phyloP scores from a whole-genome alignment of 2,888 invertebrate species.

The Tiliacea aurago region DNA sequence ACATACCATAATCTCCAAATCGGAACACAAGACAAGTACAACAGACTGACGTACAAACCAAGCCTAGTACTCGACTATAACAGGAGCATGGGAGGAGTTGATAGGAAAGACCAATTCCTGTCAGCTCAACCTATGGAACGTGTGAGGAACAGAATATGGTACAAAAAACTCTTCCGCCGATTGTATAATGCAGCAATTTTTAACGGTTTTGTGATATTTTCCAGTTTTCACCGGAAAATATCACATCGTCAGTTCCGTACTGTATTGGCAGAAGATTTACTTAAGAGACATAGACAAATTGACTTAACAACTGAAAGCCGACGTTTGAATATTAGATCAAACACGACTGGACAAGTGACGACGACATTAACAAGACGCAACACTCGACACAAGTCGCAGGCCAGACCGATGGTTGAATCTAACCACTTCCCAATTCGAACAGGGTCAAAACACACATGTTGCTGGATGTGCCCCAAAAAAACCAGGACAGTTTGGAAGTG shows the following conservation, averaged over 20 bases:
- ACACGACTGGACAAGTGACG: not conserved
- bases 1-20: conserved; percentile 12
- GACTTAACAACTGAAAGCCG: not conserved
- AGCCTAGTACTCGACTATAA: conserved; percentile 1
- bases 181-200: not conserved
- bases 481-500: conserved; percentile 1
- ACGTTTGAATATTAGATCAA: not conserved
- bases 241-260: not conserved
- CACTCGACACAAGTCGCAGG: not conserved
- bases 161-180: conserved; percentile 9
- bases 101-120: not conserved
- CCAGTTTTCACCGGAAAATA: conserved; percentile 1
- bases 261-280: not conserved
- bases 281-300: not conserved
- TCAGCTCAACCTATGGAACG: not conserved
- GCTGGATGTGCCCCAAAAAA: conserved; percentile 3
- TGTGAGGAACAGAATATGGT: not conserved
- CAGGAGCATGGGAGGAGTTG: conserved; percentile 7
- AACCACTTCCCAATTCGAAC: conserved; percentile 2
- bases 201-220: conserved; percentile 11
- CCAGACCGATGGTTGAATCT: not conserved
- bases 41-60: conserved; percentile 1
- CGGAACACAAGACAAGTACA: not conserved
- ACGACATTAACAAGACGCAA: not conserved
- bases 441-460: not conserved